Base-by-base conservation (phyloP, 2,113 vertebrate genomes). In the Saccopteryx bilineata region DNA sequence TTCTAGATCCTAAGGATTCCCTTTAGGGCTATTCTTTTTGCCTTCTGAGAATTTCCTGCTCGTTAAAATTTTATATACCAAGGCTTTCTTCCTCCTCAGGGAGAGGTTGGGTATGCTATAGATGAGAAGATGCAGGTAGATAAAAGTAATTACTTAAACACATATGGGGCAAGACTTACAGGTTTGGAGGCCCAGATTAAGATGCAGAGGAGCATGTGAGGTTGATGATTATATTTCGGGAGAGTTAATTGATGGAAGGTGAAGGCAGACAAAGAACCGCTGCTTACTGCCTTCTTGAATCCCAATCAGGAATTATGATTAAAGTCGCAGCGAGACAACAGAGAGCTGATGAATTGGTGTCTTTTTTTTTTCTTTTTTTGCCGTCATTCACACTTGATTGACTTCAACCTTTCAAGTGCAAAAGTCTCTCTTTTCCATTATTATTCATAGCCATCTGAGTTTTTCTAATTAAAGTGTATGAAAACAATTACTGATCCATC, bases 341-440 rank as follows among this genome's bases (percentile, higher is more conserved):
- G 98, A 98, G 98, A 98, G 98, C 98, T 99, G 98, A 98, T 99
- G 98, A 99, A 99, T 98, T 99, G 98, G 98, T 98, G 98, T 98
- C 98, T 98, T 98, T 99, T 98, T 98, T 96, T 98, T 98, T 98
- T 91, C 18, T 96, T 98, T 98, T 98, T 98, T 98, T 98, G 98
- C 98, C 99, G 99, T 99, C 98, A 98, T 99, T 99, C 99, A 99
- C 99, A 99, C 99, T 99, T 99, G 99, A 99, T 98, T 99, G 99
- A 99, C 98, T 99, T 99, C 98, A 99, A 99, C 99, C 98, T 99
- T 99, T 99, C 98, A 98, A 99, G 98, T 98, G 98, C 98, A 98
- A 98, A 99, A 99, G 98, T 98, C 98, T 98, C 97, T 98, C 98
- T 98, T 99, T 99, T 98, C 98, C 98, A 99, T 99, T 99, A 99